Evolutionary conservation across 2,797 vertebrate genomes (phyloP).

Genomic region (Sebastes cheni): DNA sequence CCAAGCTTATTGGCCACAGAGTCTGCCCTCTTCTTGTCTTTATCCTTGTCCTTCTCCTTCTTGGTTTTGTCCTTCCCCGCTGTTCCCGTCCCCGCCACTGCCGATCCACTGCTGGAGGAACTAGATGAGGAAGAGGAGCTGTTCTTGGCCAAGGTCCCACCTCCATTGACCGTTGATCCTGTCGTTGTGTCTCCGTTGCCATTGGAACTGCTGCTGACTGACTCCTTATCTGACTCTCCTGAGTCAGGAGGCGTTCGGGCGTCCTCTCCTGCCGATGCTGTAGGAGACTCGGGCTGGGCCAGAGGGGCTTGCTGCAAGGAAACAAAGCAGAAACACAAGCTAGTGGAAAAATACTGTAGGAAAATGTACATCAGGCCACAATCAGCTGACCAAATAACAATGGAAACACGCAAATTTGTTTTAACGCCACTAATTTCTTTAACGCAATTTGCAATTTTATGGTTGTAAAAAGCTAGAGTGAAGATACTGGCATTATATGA

Average conservation of each 20-base stretch:
- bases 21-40: conserved; percentile 91
- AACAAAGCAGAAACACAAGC: conserved; percentile 21
- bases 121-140: conserved; percentile 79
- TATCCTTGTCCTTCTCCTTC: conserved; percentile 87
- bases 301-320: conserved; percentile 86
- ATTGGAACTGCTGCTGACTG: conserved; percentile 93
- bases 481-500: no score
- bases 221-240: conserved; percentile 96
- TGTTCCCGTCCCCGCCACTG: conserved; percentile 46
- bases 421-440: no score
- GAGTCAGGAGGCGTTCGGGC: conserved; percentile 91
- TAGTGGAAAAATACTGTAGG: not conserved
- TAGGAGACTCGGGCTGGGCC: conserved; percentile 95
- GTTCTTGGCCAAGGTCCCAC: conserved; percentile 71
- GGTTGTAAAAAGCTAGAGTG: no score
- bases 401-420: not conserved
- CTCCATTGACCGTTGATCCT: conserved; percentile 49
- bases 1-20: conserved; percentile 97
- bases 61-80: conserved; percentile 76
- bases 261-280: conserved; percentile 92
- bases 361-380: not conserved
- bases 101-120: conserved; percentile 77
- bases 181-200: conserved; percentile 84
- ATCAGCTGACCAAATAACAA: not conserved
- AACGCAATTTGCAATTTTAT: no score